These are phyloP conservation scores for Columba livia DNA, from an alignment of 2,113 vertebrate genomes.

Conservation along the genomic window DNA sequence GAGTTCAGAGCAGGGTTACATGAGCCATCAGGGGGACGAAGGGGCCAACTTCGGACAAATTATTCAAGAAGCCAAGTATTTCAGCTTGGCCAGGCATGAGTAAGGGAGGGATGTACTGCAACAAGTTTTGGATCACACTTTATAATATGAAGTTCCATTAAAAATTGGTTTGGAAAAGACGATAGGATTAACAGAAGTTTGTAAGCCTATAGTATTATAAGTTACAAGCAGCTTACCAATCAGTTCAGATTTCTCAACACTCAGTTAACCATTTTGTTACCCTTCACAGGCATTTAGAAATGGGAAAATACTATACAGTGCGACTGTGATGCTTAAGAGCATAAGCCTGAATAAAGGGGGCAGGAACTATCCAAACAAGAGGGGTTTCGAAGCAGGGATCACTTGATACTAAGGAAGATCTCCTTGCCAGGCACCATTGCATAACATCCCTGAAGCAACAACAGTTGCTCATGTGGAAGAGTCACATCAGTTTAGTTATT, in stretches of 20 bases:
- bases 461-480: slow-evolving; percentile 34
- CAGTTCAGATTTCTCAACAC: not conserved
- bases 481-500: slow-evolving; percentile 12
- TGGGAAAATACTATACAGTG: not conserved
- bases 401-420: not conserved
- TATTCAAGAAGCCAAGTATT: slow-evolving; percentile 60
- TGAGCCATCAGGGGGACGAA: not conserved
- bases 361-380: not conserved
- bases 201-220: not conserved
- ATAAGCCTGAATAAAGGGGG: not conserved
- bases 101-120: slow-evolving; percentile 15
- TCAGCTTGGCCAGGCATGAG: slow-evolving; percentile 46
- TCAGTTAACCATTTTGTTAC: not conserved
- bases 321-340: not conserved
- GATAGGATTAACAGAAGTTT: slow-evolving; percentile 2
- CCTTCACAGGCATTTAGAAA: not conserved
- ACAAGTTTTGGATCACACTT: slow-evolving; percentile 21
- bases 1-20: slow-evolving; percentile 57
- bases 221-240: not conserved
- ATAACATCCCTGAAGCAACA: slow-evolving; percentile 46
- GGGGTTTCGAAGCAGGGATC: not conserved
- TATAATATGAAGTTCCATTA: slow-evolving; percentile 4
- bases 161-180: not conserved
- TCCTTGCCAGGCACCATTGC: slow-evolving; percentile 23
- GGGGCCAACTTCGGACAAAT: slow-evolving; percentile 45